These are phyloP conservation scores for Apodemus agrarius DNA, from an alignment of 2,797 vertebrate genomes.

Conservation along the genomic window DNA sequence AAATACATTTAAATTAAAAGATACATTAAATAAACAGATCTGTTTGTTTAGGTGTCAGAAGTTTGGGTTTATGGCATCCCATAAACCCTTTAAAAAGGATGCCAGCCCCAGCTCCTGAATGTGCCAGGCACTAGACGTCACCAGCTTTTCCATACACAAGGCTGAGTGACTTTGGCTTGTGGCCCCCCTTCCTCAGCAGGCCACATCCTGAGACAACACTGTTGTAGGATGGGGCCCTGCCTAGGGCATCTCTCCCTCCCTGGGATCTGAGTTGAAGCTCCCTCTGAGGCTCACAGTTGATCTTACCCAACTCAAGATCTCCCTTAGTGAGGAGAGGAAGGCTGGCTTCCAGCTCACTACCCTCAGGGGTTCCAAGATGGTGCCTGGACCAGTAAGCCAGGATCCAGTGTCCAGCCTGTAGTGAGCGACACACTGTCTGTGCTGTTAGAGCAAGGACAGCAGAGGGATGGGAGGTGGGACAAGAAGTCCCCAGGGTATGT, in stretches of 20 bases:
- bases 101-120: fast-evolving
- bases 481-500: neutral
- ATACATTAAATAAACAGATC: too few relatives aligned
- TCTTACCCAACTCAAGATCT: neutral
- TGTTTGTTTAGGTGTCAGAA: neutral
- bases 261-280: neutral
- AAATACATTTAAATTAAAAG: too few relatives aligned
- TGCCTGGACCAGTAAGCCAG: neutral
- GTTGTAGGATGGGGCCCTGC: too few relatives aligned
- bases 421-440: too few relatives aligned
- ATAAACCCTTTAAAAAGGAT: fast-evolving
- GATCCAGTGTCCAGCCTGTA: neutral
- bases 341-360: neutral
- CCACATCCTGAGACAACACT: neutral
- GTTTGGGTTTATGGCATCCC: neutral
- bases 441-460: neutral
- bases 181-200: neutral
- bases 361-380: too few relatives aligned
- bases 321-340: neutral
- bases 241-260: too few relatives aligned
- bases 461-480: neutral
- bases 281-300: neutral
- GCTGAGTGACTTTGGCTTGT: fast-evolving
- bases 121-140: neutral
- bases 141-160: neutral